Evolutionary conservation across 2,888 invertebrate genomes (phyloP).

Genomic region (Pollenia amentaria): DNA sequence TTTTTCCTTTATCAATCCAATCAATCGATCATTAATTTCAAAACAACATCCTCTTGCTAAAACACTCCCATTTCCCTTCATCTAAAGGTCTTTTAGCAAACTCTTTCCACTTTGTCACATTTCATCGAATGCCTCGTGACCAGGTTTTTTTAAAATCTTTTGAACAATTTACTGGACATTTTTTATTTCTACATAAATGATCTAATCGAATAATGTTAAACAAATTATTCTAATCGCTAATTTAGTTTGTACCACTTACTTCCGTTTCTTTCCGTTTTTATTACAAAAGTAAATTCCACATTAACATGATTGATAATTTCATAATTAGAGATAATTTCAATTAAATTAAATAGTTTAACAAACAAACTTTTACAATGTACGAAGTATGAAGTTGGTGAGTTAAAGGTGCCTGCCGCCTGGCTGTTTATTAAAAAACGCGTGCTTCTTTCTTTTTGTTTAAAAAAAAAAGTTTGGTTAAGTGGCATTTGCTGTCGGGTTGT

Average conservation of each 20-base stretch:
- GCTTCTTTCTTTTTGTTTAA: slow-evolving; percentile 1
- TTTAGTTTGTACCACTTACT: slow-evolving; percentile 24
- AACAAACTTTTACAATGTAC: slow-evolving; percentile 3
- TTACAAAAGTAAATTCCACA: slow-evolving; percentile 30
- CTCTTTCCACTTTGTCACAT: not conserved
- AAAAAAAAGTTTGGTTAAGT: not conserved
- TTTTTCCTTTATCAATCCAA: not conserved
- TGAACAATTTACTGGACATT: not conserved
- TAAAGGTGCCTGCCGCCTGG: not conserved
- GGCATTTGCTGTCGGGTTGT: slow-evolving; percentile 13
- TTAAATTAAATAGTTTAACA: slow-evolving; percentile 33
- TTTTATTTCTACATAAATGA: not conserved
- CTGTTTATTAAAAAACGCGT: slow-evolving; percentile 19
- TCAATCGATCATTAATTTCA: not conserved
- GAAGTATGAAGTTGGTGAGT: not conserved
- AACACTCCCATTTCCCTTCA: slow-evolving; percentile 55
- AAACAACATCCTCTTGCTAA: slow-evolving; percentile 3
- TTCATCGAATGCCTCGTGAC: not conserved
- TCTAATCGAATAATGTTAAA: slow-evolving; percentile 9
- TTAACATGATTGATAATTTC: slow-evolving; percentile 62
- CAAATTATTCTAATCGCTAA: slow-evolving; percentile 49
- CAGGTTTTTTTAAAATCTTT: not conserved
- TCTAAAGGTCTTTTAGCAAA: not conserved
- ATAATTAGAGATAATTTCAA: slow-evolving; percentile 48
- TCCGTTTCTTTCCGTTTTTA: slow-evolving; percentile 36